These are phyloP conservation scores for Falco berigora DNA, from an alignment of 2,797 vertebrate species.

Conservation along the genomic window DNA sequence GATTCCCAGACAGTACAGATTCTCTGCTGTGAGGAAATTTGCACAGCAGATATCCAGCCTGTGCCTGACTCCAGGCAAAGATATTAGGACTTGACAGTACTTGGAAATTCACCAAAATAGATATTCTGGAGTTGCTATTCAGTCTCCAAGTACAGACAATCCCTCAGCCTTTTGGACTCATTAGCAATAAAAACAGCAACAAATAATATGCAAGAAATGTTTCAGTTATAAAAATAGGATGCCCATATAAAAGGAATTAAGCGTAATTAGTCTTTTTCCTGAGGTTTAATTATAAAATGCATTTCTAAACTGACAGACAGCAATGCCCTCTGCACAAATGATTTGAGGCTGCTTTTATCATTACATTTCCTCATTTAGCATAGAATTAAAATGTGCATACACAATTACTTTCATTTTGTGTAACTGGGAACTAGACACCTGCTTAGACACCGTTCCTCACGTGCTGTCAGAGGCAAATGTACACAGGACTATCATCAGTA, in stretches of 20 bases:
- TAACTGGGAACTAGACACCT: background rate
- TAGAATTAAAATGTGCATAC: background rate
- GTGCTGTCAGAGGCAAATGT: fast-evolving
- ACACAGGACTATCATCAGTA: background rate
- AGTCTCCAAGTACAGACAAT: background rate
- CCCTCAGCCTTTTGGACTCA: background rate
- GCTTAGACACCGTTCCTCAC: background rate
- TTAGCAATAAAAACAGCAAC: background rate
- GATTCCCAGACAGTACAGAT: background rate
- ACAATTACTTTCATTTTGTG: constrained; percentile 24
- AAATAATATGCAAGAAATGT: background rate
- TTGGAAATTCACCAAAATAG: background rate
- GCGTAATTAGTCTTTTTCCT: constrained; percentile 40
- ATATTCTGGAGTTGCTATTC: background rate
- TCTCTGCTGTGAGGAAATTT: background rate
- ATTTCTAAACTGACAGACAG: constrained; percentile 39
- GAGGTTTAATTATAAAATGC: constrained; percentile 59
- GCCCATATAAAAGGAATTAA: background rate
- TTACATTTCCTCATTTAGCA: constrained; percentile 18
- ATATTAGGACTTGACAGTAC: background rate
- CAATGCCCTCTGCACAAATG: constrained; percentile 6
- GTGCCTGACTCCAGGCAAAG: background rate
- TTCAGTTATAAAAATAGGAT: constrained; percentile 24
- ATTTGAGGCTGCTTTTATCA: background rate
- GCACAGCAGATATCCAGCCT: background rate